Evolutionary conservation across 2,888 invertebrate genomes (phyloP), one percentile per base, ranked within the genome.

Genomic region (Syrphus vitripennis): DNA sequence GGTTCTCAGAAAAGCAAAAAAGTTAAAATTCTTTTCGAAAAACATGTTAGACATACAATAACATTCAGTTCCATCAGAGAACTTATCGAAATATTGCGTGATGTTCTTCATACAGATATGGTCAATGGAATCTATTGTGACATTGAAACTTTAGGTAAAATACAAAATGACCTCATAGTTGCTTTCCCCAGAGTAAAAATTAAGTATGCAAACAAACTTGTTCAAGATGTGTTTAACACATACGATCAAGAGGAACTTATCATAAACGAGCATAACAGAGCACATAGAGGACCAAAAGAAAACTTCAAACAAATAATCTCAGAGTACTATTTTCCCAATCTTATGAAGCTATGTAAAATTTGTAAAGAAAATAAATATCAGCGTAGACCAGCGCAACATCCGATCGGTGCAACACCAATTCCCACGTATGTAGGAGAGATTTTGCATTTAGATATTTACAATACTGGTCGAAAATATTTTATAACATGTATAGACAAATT

Each of bases 401-500:
- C 37, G 9, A 9, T 4, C 1, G 9, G 7, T 31, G 21, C 45
- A 45, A 59, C 37, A 24, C 59, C 48, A 16, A 48, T 59, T 50
- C 72, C 59, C n/a, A 50, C 59, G n/a, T 61, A 72, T 31, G 48
- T 29, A 29, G 53, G 70, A 55, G 40, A 70, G 53, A 55, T 70
- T 16, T n/a, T 70, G 53, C 24, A 70, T n/a, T 37, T 70, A 16
- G 69, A 70, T 70, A 40, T 70, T 70, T 70, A 70, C 26, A 53
- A 70, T n/a, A 61, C 55, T n/a, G 42, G 34, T 14, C 26, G 57
- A 57, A 76, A 74, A 63, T 42, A 74, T 53, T 74, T 53, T 29
- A 61, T 74, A 19, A 63, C 74, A 19, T 63, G 53, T 53, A 24
- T 74, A 3, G 74, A 74, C n/a, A 59, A 31, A 48, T 71, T 71